Evolutionary conservation across 2,888 invertebrate genomes (phyloP), one percentile per base, ranked within the genome.

Genomic region (Siphonodentalium dalli): DNA sequence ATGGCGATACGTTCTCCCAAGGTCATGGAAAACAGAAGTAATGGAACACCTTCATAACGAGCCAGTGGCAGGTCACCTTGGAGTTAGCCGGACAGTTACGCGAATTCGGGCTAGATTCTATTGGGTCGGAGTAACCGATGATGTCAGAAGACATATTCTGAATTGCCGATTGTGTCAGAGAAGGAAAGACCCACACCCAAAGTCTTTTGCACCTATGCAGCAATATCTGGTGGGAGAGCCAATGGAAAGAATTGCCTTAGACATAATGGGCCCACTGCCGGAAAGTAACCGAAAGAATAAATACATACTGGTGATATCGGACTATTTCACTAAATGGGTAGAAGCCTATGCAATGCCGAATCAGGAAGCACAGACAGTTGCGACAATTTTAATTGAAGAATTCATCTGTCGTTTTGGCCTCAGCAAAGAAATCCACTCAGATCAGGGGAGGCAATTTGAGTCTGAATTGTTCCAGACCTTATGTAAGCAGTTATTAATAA

Each of bases 251-350:
- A 39, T 59, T 9, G 55, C 56, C 21, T 44, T 57, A 23, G 61
- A 59, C 31, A 39, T 56, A n/a, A 37, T 53, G 31, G 61, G 58
- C 8, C 58, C 50, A 11, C 18, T 54, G n/a, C 49, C 46, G 7
- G 28, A 38, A 24, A 35, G 51, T 2, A 18, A 33, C 5, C 7
- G 9, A 1, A 46, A 38, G 0, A 55, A 58, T 27, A 8, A 7
- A 24, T 50, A 46, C 27, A 42, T 55, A 7, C 23, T 54, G 15
- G 49, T 58, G 2, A 23, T 58, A 9, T 31, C 34, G 13, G 58
- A 54, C 26, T 49, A 41, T 23, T 58, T 58, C 27, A 41, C 55
- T n/a, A 42, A 43, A 28, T 59, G 39, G 37, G 34, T 38, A 0
- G 43, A 55, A 21, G 44, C 47, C 13, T 42, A 42, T 20, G 23